Evolutionary conservation across 2,888 invertebrate species (phyloP).

Genomic region (Harpagoxenus sublaevis): DNA sequence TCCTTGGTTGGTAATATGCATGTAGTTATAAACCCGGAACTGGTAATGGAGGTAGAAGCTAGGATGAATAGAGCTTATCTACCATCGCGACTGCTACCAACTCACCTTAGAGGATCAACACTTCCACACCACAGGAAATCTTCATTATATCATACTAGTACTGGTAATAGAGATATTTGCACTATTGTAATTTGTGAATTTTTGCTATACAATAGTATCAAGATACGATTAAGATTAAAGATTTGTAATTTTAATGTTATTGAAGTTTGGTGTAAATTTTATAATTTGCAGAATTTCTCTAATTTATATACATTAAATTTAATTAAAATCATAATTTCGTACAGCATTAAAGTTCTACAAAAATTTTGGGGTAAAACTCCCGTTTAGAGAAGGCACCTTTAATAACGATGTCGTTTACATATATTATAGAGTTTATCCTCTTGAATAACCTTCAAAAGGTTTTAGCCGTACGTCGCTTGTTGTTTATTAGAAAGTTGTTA

Average conservation of each 20-base stretch:
- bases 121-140: slow-evolving; percentile 85
- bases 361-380: neutral
- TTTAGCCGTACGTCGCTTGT: too few species aligned
- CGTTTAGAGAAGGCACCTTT: too few species aligned
- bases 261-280: neutral
- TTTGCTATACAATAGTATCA: slow-evolving; percentile 45
- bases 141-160: slow-evolving; percentile 84
- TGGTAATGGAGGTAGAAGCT: slow-evolving; percentile 95
- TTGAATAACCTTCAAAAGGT: too few species aligned
- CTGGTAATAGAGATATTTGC: slow-evolving; percentile 81
- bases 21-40: slow-evolving; percentile 95
- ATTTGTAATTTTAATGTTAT: neutral
- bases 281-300: neutral
- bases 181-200: slow-evolving; percentile 65
- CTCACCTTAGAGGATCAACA: slow-evolving; percentile 83
- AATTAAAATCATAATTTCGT: neutral
- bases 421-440: too few species aligned
- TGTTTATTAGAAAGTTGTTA: too few species aligned
- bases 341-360: neutral
- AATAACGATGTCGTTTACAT: too few species aligned
- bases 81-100: slow-evolving; percentile 90
- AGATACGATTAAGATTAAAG: slow-evolving; percentile 43
- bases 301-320: neutral
- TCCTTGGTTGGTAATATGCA: slow-evolving; percentile 83
- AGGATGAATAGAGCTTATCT: slow-evolving; percentile 91